A percentile compares a stretch with the other conserved stretches of the same genome.
phyloP scores from a whole-genome alignment of 2,113 vertebrate species.

The Pluvialis apricaria region DNA sequence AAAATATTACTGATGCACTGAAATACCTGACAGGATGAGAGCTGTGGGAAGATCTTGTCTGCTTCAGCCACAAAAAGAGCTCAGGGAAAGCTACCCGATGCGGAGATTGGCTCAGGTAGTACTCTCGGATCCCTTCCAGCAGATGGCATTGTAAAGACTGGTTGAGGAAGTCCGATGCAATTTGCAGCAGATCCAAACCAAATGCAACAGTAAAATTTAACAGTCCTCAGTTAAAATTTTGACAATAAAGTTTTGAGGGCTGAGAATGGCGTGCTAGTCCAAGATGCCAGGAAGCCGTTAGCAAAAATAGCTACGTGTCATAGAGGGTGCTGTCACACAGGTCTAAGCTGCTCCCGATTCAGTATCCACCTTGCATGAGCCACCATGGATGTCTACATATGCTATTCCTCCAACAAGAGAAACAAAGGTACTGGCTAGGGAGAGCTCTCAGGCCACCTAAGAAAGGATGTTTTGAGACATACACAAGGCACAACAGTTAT shows the following conservation, averaged over 20 bases:
- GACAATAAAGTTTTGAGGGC: not conserved
- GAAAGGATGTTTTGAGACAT: not conserved
- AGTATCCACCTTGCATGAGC: not conserved
- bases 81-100: not conserved
- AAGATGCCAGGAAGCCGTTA: not conserved
- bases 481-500: not conserved
- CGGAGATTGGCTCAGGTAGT: not conserved
- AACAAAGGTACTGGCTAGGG: not conserved
- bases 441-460: not conserved
- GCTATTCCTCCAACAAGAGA: not conserved
- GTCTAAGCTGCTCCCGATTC: not conserved
- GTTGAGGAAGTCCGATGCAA: not conserved
- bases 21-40: not conserved
- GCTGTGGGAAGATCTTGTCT: constrained; percentile 8
- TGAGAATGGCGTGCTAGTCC: not conserved
- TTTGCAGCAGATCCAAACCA: constrained; percentile 29
- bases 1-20: constrained; percentile 1
- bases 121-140: not conserved
- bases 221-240: not conserved
- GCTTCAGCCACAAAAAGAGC: not conserved
- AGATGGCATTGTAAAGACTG: not conserved
- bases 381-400: accelerated
- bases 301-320: not conserved
- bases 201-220: constrained; percentile 25
- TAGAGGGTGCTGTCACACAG: not conserved